Conservation (phyloP, 2,113 vertebrate species). For the Cochlearius cochlearius region DNA sequence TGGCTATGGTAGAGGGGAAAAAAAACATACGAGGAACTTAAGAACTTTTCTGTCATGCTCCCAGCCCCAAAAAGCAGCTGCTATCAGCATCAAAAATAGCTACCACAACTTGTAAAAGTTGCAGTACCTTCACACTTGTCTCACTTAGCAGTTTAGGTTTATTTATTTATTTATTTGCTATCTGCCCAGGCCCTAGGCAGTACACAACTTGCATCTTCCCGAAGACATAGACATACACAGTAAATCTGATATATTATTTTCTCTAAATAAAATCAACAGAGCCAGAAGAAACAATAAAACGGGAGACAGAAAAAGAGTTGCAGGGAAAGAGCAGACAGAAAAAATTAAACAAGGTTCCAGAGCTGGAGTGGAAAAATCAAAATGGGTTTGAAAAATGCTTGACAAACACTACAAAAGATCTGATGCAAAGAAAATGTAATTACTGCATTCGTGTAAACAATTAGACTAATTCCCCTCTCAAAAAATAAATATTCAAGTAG, state of each 20-base stretch:
- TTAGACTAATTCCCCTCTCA: not conserved
- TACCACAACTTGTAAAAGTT: not conserved
- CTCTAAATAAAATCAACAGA: constrained; percentile 14
- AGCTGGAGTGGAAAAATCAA: not conserved
- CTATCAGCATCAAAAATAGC: not conserved
- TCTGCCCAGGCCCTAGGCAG: not conserved
- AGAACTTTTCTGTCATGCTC: not conserved
- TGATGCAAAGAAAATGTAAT: not conserved
- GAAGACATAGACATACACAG: not conserved
- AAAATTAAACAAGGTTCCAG: not conserved
- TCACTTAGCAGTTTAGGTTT: not conserved
- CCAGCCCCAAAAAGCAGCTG: not conserved
- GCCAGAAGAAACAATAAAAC: constrained; percentile 33
- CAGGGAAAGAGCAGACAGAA: not conserved
- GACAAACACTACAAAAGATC: not conserved
- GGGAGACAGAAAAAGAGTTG: not conserved
- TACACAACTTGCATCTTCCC: not conserved
- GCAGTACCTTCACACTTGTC: not conserved
- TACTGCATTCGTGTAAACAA: not conserved
- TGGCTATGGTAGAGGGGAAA: not conserved
- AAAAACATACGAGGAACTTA: not conserved
- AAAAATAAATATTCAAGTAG: not conserved
- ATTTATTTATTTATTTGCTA: not conserved
- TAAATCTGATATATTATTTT: constrained; percentile 28
- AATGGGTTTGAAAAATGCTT: not conserved